Conservation (phyloP, 2,888 invertebrate genomes). For the Drosophila quinaria region DNA sequence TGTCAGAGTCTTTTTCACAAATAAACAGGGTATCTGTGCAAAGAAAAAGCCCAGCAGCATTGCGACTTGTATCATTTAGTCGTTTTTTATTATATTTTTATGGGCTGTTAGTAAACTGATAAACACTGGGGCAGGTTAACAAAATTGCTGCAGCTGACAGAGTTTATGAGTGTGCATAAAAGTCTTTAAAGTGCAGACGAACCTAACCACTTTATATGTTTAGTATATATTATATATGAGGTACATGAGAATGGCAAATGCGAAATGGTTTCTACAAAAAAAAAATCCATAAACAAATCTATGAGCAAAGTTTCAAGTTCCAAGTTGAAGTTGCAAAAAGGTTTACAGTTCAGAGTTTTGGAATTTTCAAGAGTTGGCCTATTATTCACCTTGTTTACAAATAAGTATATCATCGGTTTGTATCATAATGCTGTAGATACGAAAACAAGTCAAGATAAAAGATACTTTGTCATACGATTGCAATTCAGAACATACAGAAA, state of each 20-base stretch:
- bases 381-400: conserved; percentile 6
- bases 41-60: neutral
- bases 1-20: neutral
- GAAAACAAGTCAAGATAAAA: conserved; percentile 15
- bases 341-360: conserved; percentile 8
- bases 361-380: conserved; percentile 28
- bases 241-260: conserved; percentile 6
- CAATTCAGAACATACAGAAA: conserved; percentile 41
- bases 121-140: conserved; percentile 45
- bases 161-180: conserved; percentile 49
- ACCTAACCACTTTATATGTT: conserved; percentile 15
- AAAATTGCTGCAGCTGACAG: conserved; percentile 57
- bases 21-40: conserved; percentile 19
- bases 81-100: conserved; percentile 57
- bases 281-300: conserved; percentile 32
- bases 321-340: no score
- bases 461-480: conserved; percentile 44
- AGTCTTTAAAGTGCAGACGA: conserved; percentile 41
- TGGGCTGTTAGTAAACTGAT: conserved; percentile 56
- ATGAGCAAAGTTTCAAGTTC: conserved; percentile 39
- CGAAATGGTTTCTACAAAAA: conserved; percentile 17
- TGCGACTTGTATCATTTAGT: conserved; percentile 9
- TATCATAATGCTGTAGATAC: conserved; percentile 1
- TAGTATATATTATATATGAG: conserved; percentile 9
- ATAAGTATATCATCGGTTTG: no score